Conservation (phyloP, 2,888 invertebrate genomes). For the Leucoma salicis region DNA sequence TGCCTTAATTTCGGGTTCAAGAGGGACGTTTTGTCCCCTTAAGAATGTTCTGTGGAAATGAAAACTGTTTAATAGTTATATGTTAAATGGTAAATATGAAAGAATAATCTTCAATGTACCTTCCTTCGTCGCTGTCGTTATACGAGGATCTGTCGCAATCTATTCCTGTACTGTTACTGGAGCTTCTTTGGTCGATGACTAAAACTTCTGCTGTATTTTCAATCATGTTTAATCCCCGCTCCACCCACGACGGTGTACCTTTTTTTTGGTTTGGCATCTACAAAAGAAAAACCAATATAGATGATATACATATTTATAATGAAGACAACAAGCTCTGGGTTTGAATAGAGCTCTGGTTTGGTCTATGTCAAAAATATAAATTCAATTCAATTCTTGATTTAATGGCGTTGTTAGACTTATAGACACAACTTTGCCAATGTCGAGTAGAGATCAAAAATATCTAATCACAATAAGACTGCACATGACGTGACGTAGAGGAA, state of each 20-base stretch:
- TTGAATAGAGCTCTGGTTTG: too few relatives aligned
- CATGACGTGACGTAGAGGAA: too few relatives aligned
- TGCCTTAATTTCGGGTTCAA: constrained; percentile 90
- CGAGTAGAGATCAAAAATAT: too few relatives aligned
- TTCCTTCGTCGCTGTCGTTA: constrained; percentile 75
- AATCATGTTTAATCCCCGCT: constrained; percentile 79
- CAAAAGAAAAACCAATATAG: constrained; percentile 7
- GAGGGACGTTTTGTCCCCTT: constrained; percentile 92
- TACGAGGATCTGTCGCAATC: constrained; percentile 72
- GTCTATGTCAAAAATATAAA: too few relatives aligned
- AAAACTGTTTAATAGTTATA: constrained; percentile 19
- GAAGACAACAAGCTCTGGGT: too few relatives aligned
- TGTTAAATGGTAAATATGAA: not conserved
- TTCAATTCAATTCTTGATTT: too few relatives aligned
- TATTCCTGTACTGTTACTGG: constrained; percentile 64
- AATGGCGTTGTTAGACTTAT: too few relatives aligned
- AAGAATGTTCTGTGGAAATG: constrained; percentile 83
- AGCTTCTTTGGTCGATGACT: constrained; percentile 81
- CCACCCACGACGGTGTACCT: constrained; percentile 81
- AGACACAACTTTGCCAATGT: too few relatives aligned
- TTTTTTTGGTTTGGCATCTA: constrained; percentile 77
- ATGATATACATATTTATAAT: too few relatives aligned
- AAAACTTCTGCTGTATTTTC: constrained; percentile 78
- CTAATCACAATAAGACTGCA: too few relatives aligned
- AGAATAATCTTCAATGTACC: constrained; percentile 38